Conservation (phyloP, 2,888 invertebrate species). For the Lasioglossum malachurum region DNA sequence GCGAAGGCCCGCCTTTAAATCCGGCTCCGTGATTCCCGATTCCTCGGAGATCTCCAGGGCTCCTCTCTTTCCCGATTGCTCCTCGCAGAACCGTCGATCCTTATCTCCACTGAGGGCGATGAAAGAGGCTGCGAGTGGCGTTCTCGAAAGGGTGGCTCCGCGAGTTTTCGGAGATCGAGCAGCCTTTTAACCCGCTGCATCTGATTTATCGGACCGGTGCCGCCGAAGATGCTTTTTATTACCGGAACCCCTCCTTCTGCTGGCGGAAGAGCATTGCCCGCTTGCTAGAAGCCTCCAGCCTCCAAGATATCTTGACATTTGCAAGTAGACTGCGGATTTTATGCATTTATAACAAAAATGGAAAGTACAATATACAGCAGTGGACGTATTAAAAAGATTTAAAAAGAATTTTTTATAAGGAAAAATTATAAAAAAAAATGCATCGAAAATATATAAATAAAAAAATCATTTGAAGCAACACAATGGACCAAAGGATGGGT, state of each 20-base stretch:
- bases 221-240: slow-evolving; percentile 18
- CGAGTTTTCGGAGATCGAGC: slow-evolving; percentile 62
- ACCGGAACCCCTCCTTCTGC: not conserved
- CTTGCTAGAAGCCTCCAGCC: not conserved
- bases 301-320: no score
- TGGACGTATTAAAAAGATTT: no score
- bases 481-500: not conserved
- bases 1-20: slow-evolving; percentile 58
- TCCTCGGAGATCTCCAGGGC: slow-evolving; percentile 46
- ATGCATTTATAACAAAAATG: no score
- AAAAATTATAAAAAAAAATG: no score
- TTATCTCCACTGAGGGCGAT: slow-evolving; percentile 61
- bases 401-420: no score
- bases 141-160: slow-evolving; percentile 62
- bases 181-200: slow-evolving; percentile 67
- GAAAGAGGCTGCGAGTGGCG: slow-evolving; percentile 55
- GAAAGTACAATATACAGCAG: no score
- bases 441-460: not conserved
- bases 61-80: slow-evolving; percentile 57
- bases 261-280: not conserved
- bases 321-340: no score
- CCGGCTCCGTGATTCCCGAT: slow-evolving; percentile 68
- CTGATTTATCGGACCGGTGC: slow-evolving; percentile 65
- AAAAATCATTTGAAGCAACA: not conserved
- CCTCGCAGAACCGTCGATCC: slow-evolving; percentile 65